These are phyloP conservation scores for Altica lythri DNA, from an alignment of 2,888 invertebrate genomes.

Conservation along the genomic window DNA sequence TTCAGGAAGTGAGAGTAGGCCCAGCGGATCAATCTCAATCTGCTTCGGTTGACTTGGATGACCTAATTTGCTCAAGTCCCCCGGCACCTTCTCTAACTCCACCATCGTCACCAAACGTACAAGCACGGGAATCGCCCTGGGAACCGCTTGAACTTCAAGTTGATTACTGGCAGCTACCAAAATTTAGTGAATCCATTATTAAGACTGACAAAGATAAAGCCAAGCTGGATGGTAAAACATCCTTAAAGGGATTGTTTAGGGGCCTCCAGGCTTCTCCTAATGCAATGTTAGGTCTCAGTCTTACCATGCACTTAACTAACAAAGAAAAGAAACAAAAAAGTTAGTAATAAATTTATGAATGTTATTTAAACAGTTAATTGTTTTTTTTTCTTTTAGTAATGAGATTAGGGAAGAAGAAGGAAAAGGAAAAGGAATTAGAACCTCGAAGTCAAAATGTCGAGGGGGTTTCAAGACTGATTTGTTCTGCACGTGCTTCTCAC, in stretches of 20 bases:
- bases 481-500: slow-evolving; percentile 88
- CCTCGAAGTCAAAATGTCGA: slow-evolving; percentile 87
- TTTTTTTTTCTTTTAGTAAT: slow-evolving; percentile 69
- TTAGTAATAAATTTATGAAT: slow-evolving; percentile 64
- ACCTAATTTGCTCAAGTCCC: slow-evolving; percentile 59
- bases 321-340: slow-evolving; percentile 98
- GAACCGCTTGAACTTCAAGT: slow-evolving; percentile 86
- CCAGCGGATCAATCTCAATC: slow-evolving; percentile 69
- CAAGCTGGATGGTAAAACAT: slow-evolving; percentile 67
- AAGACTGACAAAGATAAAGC: slow-evolving; percentile 50
- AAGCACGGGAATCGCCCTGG: slow-evolving; percentile 59
- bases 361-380: background rate
- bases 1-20: slow-evolving; percentile 70
- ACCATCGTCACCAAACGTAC: slow-evolving; percentile 60
- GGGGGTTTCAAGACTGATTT: slow-evolving; percentile 89
- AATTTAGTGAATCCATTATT: slow-evolving; percentile 42
- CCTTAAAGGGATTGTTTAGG: slow-evolving; percentile 88
- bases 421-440: slow-evolving; percentile 86
- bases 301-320: slow-evolving; percentile 81
- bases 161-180: slow-evolving; percentile 79
- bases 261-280: slow-evolving; percentile 76
- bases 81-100: slow-evolving; percentile 59
- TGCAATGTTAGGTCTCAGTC: slow-evolving; percentile 60
- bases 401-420: slow-evolving; percentile 95
- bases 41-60: slow-evolving; percentile 83